Conservation (phyloP, 1,140 invertebrate species). For the Belonocnema kinseyi region DNA sequence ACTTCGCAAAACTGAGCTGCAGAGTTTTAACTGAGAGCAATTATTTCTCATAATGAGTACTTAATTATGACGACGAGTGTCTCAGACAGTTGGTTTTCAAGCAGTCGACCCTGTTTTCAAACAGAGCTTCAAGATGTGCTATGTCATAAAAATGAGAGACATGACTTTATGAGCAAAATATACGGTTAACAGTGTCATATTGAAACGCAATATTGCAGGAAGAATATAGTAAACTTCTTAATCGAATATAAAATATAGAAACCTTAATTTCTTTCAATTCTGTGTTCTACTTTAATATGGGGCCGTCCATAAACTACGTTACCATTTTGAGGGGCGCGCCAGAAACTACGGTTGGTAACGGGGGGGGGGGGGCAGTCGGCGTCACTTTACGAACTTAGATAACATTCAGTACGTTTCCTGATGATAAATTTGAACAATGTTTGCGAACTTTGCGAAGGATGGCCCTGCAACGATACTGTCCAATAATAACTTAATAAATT, state of each 20-base stretch:
- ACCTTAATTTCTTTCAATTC: background rate
- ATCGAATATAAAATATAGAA: background rate
- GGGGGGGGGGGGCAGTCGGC: too few species aligned
- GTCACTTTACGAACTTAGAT: too few species aligned
- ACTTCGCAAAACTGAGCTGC: too few species aligned
- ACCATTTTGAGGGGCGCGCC: too few species aligned
- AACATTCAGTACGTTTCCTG: too few species aligned
- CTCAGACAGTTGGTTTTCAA: constrained; percentile 2
- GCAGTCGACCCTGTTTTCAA: constrained; percentile 11
- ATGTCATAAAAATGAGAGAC: constrained; percentile 13
- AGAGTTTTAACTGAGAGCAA: background rate
- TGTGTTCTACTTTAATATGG: background rate
- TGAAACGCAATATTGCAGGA: constrained; percentile 10
- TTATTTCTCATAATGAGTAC: background rate
- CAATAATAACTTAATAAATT: too few species aligned
- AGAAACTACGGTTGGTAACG: too few species aligned
- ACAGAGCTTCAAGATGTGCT: constrained; percentile 3
- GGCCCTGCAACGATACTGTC: too few species aligned
- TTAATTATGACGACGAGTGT: background rate
- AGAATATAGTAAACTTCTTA: background rate
- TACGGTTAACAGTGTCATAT: background rate
- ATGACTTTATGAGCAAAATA: constrained; percentile 3
- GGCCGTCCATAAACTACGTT: too few species aligned
- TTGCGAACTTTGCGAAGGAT: too few species aligned
- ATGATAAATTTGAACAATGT: too few species aligned